Evolutionary conservation across 2,888 invertebrate species (phyloP).

Genomic region (Aromia moschata): DNA sequence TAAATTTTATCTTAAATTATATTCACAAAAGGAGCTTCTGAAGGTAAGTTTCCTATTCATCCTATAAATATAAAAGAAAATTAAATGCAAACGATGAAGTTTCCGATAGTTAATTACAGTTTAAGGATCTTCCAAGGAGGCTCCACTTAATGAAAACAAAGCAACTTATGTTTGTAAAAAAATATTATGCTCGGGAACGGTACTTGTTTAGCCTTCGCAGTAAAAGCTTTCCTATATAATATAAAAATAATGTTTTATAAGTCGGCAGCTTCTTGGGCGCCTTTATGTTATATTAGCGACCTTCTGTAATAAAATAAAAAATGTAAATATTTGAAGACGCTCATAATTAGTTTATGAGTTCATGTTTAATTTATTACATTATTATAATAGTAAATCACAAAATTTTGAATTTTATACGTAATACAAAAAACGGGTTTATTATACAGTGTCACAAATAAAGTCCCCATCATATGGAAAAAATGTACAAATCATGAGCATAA

Average conservation of each 20-base stretch:
- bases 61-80: constrained; percentile 21
- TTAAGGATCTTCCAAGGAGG: constrained; percentile 19
- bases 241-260: constrained; percentile 18
- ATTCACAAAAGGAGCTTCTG: constrained; percentile 12
- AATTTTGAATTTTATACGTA: too few relatives aligned
- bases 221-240: constrained; percentile 19
- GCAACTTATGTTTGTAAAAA: constrained; percentile 32
- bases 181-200: constrained; percentile 31
- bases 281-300: background rate
- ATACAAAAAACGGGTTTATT: too few relatives aligned
- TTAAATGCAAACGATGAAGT: constrained; percentile 25
- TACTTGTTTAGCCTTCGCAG: constrained; percentile 26
- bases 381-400: too few relatives aligned
- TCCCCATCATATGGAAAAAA: too few relatives aligned
- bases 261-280: constrained; percentile 1
- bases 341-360: too few relatives aligned
- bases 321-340: too few relatives aligned
- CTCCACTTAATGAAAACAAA: constrained; percentile 33
- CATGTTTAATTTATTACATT: too few relatives aligned
- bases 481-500: too few relatives aligned
- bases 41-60: constrained; percentile 10
- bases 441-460: too few relatives aligned
- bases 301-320: too few relatives aligned
- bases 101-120: constrained; percentile 27
- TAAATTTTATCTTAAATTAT: constrained; percentile 17